Base-by-base conservation (phyloP, 2,888 invertebrate species). In the Xestia sexstrigata region DNA sequence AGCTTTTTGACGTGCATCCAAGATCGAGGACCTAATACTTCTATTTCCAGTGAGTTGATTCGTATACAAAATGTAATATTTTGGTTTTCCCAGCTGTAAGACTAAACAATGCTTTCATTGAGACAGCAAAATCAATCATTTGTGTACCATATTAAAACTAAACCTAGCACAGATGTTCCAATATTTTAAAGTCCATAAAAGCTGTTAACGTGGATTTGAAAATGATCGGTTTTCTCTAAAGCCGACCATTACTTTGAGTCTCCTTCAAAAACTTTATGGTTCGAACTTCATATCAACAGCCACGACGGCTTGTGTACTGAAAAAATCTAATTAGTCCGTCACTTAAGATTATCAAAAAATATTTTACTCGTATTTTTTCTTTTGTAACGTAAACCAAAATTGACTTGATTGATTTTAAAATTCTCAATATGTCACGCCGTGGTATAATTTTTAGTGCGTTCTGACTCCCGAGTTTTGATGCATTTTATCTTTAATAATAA, bases 1-100 rank as follows among this genome's bases (percentile, higher is more conserved):
- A 98, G 90, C 97, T 98, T 89, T 96, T 99, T 90, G 98, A 99
- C 91, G 98, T 98, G 98, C 95, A 93, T 98, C 73, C 96, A 97
- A 76, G 97, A 98, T 89, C 95, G 97, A 62, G 97, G 97, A 77
- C 97, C 97, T 65, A 97, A 97, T 90, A 97, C 97, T 55, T 97
- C 97, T 45, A 97, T 98, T 82, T 97, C 97, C 85, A 98, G 98
- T 97, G 84, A 87, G 78, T 42, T 69, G 23, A 23, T 23, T 49
- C 20, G 8, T 23, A 23, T 0, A 52, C 52, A 23, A 1, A 8
- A 9, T 52, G 52, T 52, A 7, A n/a, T 26, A 1, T 26, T 58
- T 58, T 58, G 6, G 8, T 1, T 55, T 26, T 58, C 6, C 55
- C 11, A n/a, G 55, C 11, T 11, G 55, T 58, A 26, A 26, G 26